Percentiles rank a stretch among this genome's conserved stretches.
Conservation (phyloP, 2,797 vertebrate genomes). For the Cirrhinus molitorella region DNA sequence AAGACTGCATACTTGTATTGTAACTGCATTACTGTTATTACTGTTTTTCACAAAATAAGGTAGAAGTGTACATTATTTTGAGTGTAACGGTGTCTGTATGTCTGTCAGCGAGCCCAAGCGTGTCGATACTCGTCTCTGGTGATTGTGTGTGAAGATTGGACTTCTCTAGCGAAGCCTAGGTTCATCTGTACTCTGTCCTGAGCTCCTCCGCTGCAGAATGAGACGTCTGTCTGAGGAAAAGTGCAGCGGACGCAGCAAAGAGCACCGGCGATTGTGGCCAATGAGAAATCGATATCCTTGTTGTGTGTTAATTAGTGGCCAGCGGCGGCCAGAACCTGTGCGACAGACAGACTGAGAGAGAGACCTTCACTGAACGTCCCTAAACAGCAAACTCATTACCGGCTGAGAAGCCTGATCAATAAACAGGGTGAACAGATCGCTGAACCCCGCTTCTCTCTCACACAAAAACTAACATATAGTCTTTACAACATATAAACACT, state of each 20-base stretch:
- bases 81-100: no score
- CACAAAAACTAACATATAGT: conserved; percentile 10
- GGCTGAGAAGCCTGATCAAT: conserved; percentile 22
- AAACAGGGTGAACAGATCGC: conserved; percentile 52
- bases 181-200: neutral
- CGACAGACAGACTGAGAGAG: neutral
- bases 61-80: no score
- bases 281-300: conserved; percentile 70
- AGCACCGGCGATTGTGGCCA: conserved; percentile 57
- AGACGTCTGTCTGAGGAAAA: conserved; percentile 56
- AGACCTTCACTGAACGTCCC: no score
- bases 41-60: no score
- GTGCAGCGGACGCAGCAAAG: conserved; percentile 51
- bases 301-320: conserved; percentile 70
- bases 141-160: neutral
- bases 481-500: neutral
- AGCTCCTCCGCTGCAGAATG: conserved; percentile 28
- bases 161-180: no score
- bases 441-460: conserved; percentile 41
- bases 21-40: neutral
- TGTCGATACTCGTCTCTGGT: no score
- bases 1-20: neutral
- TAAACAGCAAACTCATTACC: conserved; percentile 62
- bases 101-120: no score
- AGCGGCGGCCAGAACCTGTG: conserved; percentile 44